Percentiles rank a stretch among this genome's conserved stretches.
phyloP scores from a whole-genome alignment of 1,140 invertebrate species.

The Sminthurides bifidus region DNA sequence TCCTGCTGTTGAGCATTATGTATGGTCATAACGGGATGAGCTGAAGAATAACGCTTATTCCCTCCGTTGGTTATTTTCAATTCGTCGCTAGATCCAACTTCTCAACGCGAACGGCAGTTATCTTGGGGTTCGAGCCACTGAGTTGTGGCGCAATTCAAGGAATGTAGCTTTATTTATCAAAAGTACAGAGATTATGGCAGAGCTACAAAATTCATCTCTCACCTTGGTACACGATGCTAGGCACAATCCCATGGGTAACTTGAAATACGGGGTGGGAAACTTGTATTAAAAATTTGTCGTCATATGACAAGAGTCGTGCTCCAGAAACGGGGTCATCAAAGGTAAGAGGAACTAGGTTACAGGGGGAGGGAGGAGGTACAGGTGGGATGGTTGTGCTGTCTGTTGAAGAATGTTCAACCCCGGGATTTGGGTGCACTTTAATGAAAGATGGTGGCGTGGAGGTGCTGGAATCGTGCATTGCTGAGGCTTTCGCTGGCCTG shows the following conservation, averaged over 20 bases:
- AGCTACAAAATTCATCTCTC: too few species aligned
- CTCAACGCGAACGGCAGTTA: too few species aligned
- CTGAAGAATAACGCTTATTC: too few species aligned
- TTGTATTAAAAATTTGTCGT: slow-evolving; percentile 23
- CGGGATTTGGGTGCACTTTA: too few species aligned
- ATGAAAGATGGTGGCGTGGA: too few species aligned
- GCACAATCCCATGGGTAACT: slow-evolving; percentile 23
- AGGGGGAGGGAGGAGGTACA: slow-evolving; percentile 5
- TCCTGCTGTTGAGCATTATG: too few species aligned
- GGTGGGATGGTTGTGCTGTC: not conserved
- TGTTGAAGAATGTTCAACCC: too few species aligned
- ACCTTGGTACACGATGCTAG: slow-evolving; percentile 24
- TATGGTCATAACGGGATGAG: too few species aligned
- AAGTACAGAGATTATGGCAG: not conserved
- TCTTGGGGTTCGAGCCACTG: not conserved
- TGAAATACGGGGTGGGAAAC: slow-evolving; percentile 24
- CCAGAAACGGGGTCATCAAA: slow-evolving; percentile 7
- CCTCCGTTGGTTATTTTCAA: too few species aligned
- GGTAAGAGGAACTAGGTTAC: slow-evolving; percentile 13
- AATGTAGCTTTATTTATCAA: not conserved
- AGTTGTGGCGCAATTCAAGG: not conserved
- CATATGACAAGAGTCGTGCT: slow-evolving; percentile 14
- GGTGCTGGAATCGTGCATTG: not conserved
- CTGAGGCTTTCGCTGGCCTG: too few species aligned
- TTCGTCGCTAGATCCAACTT: too few species aligned